Evolutionary conservation across 2,797 vertebrate species (phyloP).

Genomic region (Anguilla megastoma): DNA sequence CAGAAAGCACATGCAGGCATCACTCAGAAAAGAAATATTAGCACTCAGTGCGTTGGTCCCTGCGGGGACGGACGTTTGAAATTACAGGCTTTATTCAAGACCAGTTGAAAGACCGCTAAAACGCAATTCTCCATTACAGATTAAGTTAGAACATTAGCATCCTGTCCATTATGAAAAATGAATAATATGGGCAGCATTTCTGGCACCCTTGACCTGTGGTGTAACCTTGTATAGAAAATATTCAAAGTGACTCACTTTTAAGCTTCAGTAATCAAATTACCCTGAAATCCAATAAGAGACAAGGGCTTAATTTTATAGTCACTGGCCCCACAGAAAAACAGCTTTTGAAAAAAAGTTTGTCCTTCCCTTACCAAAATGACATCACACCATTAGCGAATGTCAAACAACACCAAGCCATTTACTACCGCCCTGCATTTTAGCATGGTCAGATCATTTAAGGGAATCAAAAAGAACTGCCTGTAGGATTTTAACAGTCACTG

Average conservation of each 20-base stretch:
- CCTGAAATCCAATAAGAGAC: background rate
- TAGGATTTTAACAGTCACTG: background rate
- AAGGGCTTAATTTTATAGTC: background rate
- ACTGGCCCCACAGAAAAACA: background rate
- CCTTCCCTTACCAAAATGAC: background rate
- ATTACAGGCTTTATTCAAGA: background rate
- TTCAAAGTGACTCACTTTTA: conserved; percentile 7
- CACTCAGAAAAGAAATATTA: background rate
- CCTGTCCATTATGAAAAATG: background rate
- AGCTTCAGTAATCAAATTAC: conserved; percentile 15
- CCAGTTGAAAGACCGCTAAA: background rate
- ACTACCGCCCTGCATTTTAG: background rate
- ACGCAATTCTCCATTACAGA: background rate
- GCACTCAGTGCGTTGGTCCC: background rate
- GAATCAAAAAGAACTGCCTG: background rate
- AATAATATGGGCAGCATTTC: background rate
- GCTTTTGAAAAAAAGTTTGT: background rate
- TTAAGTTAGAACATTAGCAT: background rate
- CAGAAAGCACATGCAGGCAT: background rate
- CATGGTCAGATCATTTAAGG: background rate
- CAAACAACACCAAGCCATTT: background rate
- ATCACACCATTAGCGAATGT: background rate
- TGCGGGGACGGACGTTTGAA: background rate
- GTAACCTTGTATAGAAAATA: background rate
- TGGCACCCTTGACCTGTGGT: background rate